A percentile compares a stretch with the other conserved stretches of the same genome.
These are phyloP conservation scores for Protophormia terraenovae DNA, from an alignment of 2,888 invertebrate species.

Conservation along the genomic window DNA sequence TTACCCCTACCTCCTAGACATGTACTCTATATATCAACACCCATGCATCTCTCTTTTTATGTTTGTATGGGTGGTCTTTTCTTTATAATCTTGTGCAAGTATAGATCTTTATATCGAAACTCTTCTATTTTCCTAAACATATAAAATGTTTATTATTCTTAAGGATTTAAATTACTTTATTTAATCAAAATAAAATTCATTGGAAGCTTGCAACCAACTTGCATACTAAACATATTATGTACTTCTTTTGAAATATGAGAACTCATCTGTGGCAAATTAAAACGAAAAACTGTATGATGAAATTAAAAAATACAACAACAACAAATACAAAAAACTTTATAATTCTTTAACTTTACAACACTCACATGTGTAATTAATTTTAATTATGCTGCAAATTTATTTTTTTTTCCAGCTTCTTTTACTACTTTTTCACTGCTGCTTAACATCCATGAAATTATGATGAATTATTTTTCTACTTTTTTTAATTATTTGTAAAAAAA, in stretches of 20 bases:
- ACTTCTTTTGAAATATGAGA: slow-evolving; percentile 51
- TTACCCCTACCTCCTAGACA: background rate
- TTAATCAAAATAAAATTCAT: slow-evolving; percentile 42
- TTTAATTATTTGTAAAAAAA: background rate
- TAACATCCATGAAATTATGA: slow-evolving; percentile 60
- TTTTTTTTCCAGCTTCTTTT: background rate
- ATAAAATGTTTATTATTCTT: background rate
- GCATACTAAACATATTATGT: too few relatives aligned
- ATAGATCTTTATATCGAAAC: too few relatives aligned
- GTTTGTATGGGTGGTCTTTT: slow-evolving; percentile 16
- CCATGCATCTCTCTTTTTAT: background rate
- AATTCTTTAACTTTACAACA: slow-evolving; percentile 35
- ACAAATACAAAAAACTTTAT: background rate
- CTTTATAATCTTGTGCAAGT: background rate
- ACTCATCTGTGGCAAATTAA: slow-evolving; percentile 57
- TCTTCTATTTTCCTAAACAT: too few relatives aligned
- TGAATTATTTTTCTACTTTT: slow-evolving; percentile 47
- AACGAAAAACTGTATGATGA: slow-evolving; percentile 24
- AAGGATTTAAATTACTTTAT: slow-evolving; percentile 42
- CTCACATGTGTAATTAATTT: slow-evolving; percentile 66
- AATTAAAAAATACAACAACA: too few relatives aligned
- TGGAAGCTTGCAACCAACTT: slow-evolving; percentile 51
- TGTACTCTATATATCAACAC: background rate
- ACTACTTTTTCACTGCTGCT: slow-evolving; percentile 25
- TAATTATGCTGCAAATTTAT: slow-evolving; percentile 62